These are phyloP conservation scores for Condylostylus longicornis DNA, from an alignment of 1,140 invertebrate species.

Conservation along the genomic window DNA sequence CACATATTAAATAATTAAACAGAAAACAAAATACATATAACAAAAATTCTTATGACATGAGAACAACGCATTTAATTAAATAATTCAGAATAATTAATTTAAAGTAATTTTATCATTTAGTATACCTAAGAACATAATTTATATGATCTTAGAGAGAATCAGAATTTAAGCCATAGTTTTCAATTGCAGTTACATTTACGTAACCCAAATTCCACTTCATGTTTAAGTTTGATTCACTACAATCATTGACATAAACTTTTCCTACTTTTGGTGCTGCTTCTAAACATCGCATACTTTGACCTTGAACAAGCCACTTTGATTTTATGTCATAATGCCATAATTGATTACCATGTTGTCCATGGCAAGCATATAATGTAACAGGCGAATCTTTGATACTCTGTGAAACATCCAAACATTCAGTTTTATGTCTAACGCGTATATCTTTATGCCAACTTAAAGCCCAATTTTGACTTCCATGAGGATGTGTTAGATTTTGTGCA, in stretches of 20 bases:
- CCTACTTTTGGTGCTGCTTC: conserved; percentile 37
- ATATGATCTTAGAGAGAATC: no score
- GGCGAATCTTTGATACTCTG: conserved; percentile 43
- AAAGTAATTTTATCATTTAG: no score
- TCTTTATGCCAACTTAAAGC: conserved; percentile 51
- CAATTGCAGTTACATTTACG: conserved; percentile 44
- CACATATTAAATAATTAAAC: no score
- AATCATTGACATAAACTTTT: conserved; percentile 51
- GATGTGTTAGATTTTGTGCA: conserved; percentile 15
- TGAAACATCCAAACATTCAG: conserved; percentile 62
- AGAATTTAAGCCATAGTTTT: no score
- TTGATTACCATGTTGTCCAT: conserved; percentile 62
- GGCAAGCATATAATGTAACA: conserved; percentile 54
- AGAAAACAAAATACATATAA: no score
- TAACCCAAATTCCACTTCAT: conserved; percentile 66
- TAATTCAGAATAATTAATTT: no score
- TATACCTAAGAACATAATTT: no score
- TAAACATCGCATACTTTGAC: conserved; percentile 48
- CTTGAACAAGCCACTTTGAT: conserved; percentile 50
- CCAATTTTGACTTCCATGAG: conserved; percentile 21
- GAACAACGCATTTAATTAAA: no score
- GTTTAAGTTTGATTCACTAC: conserved; percentile 46
- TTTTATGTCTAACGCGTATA: conserved; percentile 44
- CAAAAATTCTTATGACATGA: no score
- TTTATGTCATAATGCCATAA: conserved; percentile 57